A percentile compares a stretch with the other conserved stretches of the same genome.
phyloP scores from a whole-genome alignment of 2,113 vertebrate genomes.

The Leptodactylus fuscus region DNA sequence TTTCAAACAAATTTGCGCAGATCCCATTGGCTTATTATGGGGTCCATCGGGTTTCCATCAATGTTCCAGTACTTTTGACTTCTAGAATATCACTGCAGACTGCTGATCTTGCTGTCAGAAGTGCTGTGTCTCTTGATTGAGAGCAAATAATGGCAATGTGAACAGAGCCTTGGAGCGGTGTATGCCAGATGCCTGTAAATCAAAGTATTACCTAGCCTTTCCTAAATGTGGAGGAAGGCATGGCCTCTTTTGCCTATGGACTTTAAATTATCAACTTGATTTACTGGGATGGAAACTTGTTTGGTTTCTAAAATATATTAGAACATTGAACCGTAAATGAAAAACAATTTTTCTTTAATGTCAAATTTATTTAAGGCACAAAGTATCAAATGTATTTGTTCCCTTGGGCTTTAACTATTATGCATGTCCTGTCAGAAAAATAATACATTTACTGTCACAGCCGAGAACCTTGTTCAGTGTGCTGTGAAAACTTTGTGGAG shows the following conservation, averaged over 20 bases:
- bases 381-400: conserved; percentile 30
- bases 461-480: conserved; percentile 35
- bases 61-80: no score
- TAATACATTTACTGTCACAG: conserved; percentile 30
- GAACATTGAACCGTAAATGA: not conserved
- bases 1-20: not conserved
- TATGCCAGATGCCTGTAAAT: not conserved
- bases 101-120: not conserved
- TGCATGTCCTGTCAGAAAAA: conserved; percentile 33
- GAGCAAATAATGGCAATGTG: not conserved
- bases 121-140: not conserved
- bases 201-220: not conserved
- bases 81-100: not conserved
- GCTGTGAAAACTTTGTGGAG: conserved; percentile 26
- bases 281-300: not conserved
- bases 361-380: conserved; percentile 10
- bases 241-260: not conserved
- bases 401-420: conserved; percentile 16
- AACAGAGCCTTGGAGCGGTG: not conserved
- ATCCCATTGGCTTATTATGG: not conserved
- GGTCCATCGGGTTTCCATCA: not conserved
- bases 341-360: conserved; percentile 18
- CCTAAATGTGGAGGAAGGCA: not conserved
- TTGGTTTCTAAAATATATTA: conserved; percentile 1
- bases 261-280: not conserved